Evolutionary conservation across 1,140 invertebrate genomes (phyloP).

Genomic region (Phymastichus coffea): DNA sequence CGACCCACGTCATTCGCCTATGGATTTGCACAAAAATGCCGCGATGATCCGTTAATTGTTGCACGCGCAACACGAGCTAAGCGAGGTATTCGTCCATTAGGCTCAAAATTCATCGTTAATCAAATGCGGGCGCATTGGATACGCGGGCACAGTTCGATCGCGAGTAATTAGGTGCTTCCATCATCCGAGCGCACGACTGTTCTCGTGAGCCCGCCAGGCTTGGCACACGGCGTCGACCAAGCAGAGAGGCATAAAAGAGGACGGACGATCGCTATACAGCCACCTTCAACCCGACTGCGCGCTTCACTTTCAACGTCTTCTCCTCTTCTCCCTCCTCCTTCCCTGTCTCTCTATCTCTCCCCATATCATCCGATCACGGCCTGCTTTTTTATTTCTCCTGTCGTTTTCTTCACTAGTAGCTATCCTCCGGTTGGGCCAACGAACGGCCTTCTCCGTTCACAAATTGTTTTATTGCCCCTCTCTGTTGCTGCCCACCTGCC

Average conservation of each 20-base stretch:
- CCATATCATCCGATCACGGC: not conserved
- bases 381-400: not conserved
- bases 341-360: not conserved
- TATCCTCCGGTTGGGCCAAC: not conserved
- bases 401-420: not conserved
- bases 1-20: no score
- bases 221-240: not conserved
- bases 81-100: no score
- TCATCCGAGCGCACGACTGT: not conserved
- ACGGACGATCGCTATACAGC: not conserved
- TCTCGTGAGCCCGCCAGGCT: no score
- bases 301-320: not conserved
- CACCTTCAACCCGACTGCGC: not conserved
- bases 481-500: no score
- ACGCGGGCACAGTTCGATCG: slow-evolving; percentile 4
- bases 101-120: slow-evolving; percentile 18
- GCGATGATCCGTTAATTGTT: no score
- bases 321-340: not conserved
- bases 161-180: slow-evolving; percentile 4
- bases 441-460: not conserved
- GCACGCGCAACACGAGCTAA: no score
- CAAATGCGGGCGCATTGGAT: slow-evolving; percentile 5
- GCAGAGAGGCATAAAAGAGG: not conserved
- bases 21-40: no score
- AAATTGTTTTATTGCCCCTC: no score